Evolutionary conservation across 2,888 invertebrate genomes (phyloP), one percentile per base, ranked within the genome.

Genomic region (Eretmocerus hayati): DNA sequence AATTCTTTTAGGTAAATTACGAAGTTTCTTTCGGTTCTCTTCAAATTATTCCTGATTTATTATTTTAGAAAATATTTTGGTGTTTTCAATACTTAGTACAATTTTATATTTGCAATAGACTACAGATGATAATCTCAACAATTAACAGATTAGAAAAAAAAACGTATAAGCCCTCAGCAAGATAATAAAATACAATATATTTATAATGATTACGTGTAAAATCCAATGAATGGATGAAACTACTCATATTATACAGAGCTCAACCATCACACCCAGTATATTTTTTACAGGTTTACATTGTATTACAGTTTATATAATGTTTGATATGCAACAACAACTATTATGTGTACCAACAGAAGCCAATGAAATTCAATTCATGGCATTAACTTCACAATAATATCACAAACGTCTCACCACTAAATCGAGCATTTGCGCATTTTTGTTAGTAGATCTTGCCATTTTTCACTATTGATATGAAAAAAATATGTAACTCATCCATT

Each of bases 261-360:
- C n/a, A 68, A 64, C 66, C 68, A 68, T 65, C 71, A 71, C n/a
- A n/a, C 68, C 68, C 69, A 71, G 67, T 71, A 71, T 71, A 71
- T 71, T 71, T 71, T 71, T 71, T 71, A 71, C 71, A 71, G 71
- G 70, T 71, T 71, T 71, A 70, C 70, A 70, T 70, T 71, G 68
- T 71, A 71, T 71, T 70, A 71, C 71, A 70, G 68, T 71, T 71
- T 71, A 70, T 54, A 54, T 69, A 71, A 71, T 67, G 66, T 71
- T 71, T 71, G 68, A 71, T 71, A 71, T 69, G 69, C 69, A 68
- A 66, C 64, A 65, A 65, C 63, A 62, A 66, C 63, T 66, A 67
- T 33, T 26, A 40, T 41, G 61, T 67, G 61, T 67, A 67, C 59
- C 57, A n/a, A 48, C 58, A 55, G 41, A 49, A 56, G 42, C 57